Evolutionary conservation across 2,113 vertebrate species (phyloP), one percentile per base, ranked within the genome.

Genomic region (Crotophaga sulcirostris): DNA sequence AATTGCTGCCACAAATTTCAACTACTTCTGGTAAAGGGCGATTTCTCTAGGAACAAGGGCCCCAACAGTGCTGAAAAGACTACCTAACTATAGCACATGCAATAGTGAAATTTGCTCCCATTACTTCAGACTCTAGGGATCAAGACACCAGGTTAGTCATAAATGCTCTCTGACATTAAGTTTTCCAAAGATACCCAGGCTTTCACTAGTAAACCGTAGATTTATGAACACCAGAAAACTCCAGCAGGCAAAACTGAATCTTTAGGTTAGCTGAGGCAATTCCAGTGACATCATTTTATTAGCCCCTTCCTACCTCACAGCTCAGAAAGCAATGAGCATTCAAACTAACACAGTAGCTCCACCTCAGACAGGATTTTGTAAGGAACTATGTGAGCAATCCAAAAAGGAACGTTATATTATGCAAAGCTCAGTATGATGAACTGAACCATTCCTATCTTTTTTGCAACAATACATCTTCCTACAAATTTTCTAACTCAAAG

Each of bases 71-170:
- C 73, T 88, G 63, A 85, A 84, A 59, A 73, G 80, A 70, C 25
- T 3, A n/a, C 68, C 69, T 83, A 94, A 95, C 92, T 83, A 81
- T 33, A 92, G 47, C 68, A 92, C 1, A 5, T 80, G 76, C 73
- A 84, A 62, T 23, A 60, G 72, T 44, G 60, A 93, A 86, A 94
- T 90, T 90, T 75, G 44, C 90, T 96, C 82, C 83, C 75, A 89
- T 96, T 90, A 90, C 80, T 93, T 94, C 88, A 96, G 80, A 68
- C 88, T 78, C 90, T n/a, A 89, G 85, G 92, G 92, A 94, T 63
- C 88, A 58, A 81, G 93, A 90, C 80, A 92, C 16, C 49, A 78
- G 54, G 51, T 92, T 84, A 94, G 72, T 92, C 52, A 92, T 92
- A 96, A 94, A 86, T 56, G 76, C 44, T 87, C 64, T 88, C 60